These are phyloP conservation scores for Patiria miniata DNA, from an alignment of 35 echinoderm and acorn worm species.

Conservation along the genomic window DNA sequence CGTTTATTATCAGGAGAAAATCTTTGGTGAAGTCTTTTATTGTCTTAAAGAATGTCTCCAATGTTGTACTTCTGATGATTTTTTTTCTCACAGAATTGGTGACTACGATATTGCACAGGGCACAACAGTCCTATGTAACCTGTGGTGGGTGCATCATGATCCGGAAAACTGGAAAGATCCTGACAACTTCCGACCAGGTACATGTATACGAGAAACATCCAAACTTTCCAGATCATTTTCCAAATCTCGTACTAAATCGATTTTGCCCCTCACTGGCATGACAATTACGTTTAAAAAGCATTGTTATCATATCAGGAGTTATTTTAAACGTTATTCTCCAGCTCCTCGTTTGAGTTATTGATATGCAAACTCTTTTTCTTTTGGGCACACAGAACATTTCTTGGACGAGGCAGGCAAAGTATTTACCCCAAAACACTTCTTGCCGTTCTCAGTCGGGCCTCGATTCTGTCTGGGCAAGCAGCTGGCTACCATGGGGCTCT, in stretches of 20 bases:
- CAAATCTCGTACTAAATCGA: neutral
- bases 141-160: constrained; percentile 82
- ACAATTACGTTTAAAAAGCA: neutral
- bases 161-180: constrained; percentile 66
- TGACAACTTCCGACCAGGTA: constrained; percentile 59
- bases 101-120: constrained; percentile 52
- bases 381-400: constrained; percentile 54
- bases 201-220: no score
- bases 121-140: constrained; percentile 72
- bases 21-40: no score
- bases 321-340: no score
- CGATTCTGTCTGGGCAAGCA: constrained; percentile 56
- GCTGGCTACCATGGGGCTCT: constrained; percentile 68
- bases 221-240: neutral
- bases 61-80: neutral
- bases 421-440: constrained; percentile 49
- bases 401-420: constrained; percentile 48
- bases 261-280: neutral
- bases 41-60: neutral
- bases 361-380: neutral
- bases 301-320: no score
- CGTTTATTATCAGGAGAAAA: no score
- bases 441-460: constrained; percentile 57
- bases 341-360: no score
- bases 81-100: constrained; percentile 39